Conservation (phyloP, 2,797 vertebrate genomes). For the Lophius americanus region DNA sequence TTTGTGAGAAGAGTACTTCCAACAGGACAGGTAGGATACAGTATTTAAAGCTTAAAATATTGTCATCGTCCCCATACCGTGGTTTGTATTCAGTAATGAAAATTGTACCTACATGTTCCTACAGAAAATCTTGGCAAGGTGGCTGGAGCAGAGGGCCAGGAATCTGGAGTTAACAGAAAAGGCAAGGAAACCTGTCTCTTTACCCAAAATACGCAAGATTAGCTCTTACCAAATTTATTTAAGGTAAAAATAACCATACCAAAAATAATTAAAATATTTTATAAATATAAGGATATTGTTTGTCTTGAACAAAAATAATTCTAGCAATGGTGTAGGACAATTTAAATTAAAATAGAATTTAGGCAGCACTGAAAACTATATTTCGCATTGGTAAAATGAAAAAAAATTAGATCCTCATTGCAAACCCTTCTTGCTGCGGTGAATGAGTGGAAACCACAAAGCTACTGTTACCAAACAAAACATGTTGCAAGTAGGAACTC, state of each 20-base stretch:
- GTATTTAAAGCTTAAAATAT: not conserved
- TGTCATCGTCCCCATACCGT: not conserved
- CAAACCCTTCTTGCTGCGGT: too few species aligned
- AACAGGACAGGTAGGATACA: slow-evolving; percentile 85
- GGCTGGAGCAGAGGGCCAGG: slow-evolving; percentile 91
- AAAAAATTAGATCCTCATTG: too few species aligned
- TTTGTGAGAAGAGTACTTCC: slow-evolving; percentile 88
- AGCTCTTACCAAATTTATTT: not conserved
- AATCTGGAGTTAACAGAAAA: slow-evolving; percentile 95
- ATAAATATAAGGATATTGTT: too few species aligned
- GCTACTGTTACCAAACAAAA: too few species aligned
- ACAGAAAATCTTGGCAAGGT: slow-evolving; percentile 90
- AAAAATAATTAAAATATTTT: not conserved
- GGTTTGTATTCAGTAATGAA: not conserved
- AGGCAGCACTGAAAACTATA: too few species aligned
- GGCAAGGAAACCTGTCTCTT: slow-evolving; percentile 72
- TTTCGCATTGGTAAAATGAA: too few species aligned
- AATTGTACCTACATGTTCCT: slow-evolving; percentile 18
- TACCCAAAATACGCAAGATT: not conserved
- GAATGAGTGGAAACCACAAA: too few species aligned
- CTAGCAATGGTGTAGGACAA: too few species aligned
- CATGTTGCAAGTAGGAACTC: too few species aligned
- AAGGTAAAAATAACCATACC: not conserved
- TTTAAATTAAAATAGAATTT: too few species aligned
- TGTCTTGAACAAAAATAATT: too few species aligned